Conservation (phyloP, 2,888 invertebrate genomes). For the Conchocele bisecta region DNA sequence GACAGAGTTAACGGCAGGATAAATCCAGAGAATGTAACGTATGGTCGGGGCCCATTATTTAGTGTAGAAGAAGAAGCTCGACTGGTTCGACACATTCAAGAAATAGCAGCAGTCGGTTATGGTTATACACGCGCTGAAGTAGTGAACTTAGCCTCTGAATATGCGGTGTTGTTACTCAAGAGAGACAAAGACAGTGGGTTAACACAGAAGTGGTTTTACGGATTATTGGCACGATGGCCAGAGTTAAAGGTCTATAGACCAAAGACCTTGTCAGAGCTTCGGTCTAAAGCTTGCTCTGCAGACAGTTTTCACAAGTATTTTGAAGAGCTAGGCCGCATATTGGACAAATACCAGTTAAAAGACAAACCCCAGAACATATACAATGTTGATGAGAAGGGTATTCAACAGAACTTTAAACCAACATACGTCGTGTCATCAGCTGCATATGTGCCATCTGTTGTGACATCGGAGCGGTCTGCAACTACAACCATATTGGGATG, state of each 20-base stretch:
- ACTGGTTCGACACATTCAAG: constrained; percentile 23
- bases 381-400: constrained; percentile 42
- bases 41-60: constrained; percentile 3
- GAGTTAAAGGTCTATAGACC: constrained; percentile 25
- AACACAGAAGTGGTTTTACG: constrained; percentile 19
- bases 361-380: constrained; percentile 29
- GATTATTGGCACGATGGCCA: constrained; percentile 28
- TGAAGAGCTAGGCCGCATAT: neutral
- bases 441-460: neutral
- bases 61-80: constrained; percentile 12
- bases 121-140: constrained; percentile 19
- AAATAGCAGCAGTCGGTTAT: constrained; percentile 27
- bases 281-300: constrained; percentile 6
- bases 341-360: constrained; percentile 20
- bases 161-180: constrained; percentile 1
- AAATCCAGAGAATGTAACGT: neutral
- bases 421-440: constrained; percentile 15
- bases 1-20: constrained; percentile 10
- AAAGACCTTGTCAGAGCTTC: neutral
- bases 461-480: constrained; percentile 10
- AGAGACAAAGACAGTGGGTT: neutral
- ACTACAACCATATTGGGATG: constrained; percentile 25
- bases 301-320: constrained; percentile 3
- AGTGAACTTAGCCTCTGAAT: constrained; percentile 17
- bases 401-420: constrained; percentile 23